Evolutionary conservation across 2,797 vertebrate species (phyloP), one percentile per base, ranked within the genome.

Genomic region (Hippocampus kuda): DNA sequence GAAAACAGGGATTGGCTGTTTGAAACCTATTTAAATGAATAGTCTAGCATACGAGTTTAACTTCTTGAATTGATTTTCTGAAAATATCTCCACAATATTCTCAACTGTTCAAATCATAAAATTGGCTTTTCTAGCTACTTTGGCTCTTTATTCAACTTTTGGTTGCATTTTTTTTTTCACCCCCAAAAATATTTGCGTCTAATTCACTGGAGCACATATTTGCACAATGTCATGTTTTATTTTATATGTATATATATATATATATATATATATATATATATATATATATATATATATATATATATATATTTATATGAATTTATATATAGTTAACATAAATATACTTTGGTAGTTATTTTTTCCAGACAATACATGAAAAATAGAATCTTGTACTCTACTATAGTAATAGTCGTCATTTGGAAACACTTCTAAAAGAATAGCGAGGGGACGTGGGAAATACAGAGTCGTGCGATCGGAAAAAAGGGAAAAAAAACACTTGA

Each of bases 291-390:
- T 15, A 13, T 57, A 3, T 57, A 26, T 57, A 57, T 11, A n/a
- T 12, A 2, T 44, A 44, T 44, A 12, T 44, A 44, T 49, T 16
- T 49, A 49, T 49, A 49, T 49, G 16, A 66, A 68, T 80, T 70
- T 75, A 72, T 78, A 42, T 70, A 83, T 66, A 88, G 57, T 59
- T 59, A 60, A 60, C 83, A 83, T 76, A 91, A 89, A 87, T 83
- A 87, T 86, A 89, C 87, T 91, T 92, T 91, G 90, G 88, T 89
- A 79, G 84, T 87, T 75, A 64, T 81, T 71, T 77, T 84, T 76
- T 87, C 80, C 72, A 81, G 74, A 78, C 86, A 86, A 76, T 72
- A 77, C 78, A 73, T 83, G 75, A 84, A 89, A 91, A 90, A 88
- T 82, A 86, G 72, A 87, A 75, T 83, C 75, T 79, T 76, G 75